Percentiles rank a stretch among this genome's conserved stretches.
Conservation (phyloP, 2,888 invertebrate species). For the Patella depressa region DNA sequence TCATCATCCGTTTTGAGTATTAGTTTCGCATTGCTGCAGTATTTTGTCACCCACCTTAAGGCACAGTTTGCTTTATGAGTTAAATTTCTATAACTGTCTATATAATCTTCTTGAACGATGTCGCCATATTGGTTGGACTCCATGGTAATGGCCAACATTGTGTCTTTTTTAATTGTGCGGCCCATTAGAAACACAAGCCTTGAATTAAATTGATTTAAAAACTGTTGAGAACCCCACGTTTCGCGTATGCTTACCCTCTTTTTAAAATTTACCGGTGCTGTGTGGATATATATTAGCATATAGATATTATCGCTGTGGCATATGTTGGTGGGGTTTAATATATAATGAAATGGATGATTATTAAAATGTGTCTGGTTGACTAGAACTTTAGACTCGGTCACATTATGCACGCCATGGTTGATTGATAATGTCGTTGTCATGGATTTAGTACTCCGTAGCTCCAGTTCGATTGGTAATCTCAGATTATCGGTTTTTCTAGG, state of each 20-base stretch:
- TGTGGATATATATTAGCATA: conserved; percentile 67
- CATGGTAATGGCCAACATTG: conserved; percentile 55
- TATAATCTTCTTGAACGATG: conserved; percentile 69
- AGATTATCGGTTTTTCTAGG: no score
- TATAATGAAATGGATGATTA: conserved; percentile 55
- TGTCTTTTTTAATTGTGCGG: conserved; percentile 39
- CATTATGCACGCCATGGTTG: no score
- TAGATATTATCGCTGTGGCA: conserved; percentile 50
- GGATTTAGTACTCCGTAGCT: no score
- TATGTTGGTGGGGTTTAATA: conserved; percentile 50
- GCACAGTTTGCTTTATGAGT: conserved; percentile 73
- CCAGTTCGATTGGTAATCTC: no score
- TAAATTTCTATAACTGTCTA: conserved; percentile 72
- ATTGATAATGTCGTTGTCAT: no score
- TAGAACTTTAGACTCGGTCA: no score
- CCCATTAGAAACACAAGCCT: conserved; percentile 68
- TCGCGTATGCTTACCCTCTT: conserved; percentile 63
- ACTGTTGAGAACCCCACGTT: conserved; percentile 65
- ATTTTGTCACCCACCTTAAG: conserved; percentile 70
- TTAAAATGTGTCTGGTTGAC: conserved; percentile 29
- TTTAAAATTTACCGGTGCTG: conserved; percentile 66
- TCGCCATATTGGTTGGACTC: conserved; percentile 66
- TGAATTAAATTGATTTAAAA: conserved; percentile 50
- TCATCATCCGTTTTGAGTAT: conserved; percentile 73
- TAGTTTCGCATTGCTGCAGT: conserved; percentile 66